Conservation (phyloP, 2,888 invertebrate genomes). For the Nephrotoma flavescens region DNA sequence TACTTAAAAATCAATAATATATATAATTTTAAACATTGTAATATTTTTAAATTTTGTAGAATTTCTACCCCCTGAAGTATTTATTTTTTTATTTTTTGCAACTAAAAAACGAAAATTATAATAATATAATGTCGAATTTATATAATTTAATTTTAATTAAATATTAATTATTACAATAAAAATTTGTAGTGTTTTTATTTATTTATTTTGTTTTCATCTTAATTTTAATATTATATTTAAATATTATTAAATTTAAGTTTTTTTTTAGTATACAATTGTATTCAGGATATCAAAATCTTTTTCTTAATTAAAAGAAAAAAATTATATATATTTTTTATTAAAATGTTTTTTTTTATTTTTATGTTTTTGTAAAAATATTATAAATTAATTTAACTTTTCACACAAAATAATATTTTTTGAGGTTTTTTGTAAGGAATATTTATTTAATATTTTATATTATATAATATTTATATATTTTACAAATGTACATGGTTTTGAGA, state of each 20-base stretch:
- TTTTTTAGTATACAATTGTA: conserved; percentile 5
- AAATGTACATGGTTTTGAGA: not conserved
- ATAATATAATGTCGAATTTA: not conserved
- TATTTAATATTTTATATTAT: not conserved
- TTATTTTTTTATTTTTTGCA: not conserved
- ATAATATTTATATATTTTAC: not conserved
- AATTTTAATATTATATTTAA: not conserved
- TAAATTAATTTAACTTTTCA: not conserved
- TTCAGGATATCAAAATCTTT: conserved; percentile 1
- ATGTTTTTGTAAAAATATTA: not conserved
- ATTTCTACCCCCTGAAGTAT: conserved; percentile 6
- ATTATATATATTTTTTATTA: not conserved
- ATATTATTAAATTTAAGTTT: not conserved
- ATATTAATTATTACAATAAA: not conserved
- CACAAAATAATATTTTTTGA: not conserved
- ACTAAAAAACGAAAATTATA: not conserved
- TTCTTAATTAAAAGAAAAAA: not conserved
- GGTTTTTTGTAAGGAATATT: not conserved
- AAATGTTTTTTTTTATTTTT: conserved; percentile 5
- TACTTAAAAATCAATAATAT: not conserved
- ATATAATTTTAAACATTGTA: not conserved
- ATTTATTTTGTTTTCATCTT: not conserved
- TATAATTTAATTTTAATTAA: conserved; percentile 1
- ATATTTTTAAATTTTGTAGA: conserved; percentile 2
- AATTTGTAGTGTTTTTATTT: not conserved